Percentiles rank a stretch among this genome's conserved stretches.
These are phyloP conservation scores for Apodemus agrarius DNA, from an alignment of 2,797 vertebrate genomes.

Conservation along the genomic window DNA sequence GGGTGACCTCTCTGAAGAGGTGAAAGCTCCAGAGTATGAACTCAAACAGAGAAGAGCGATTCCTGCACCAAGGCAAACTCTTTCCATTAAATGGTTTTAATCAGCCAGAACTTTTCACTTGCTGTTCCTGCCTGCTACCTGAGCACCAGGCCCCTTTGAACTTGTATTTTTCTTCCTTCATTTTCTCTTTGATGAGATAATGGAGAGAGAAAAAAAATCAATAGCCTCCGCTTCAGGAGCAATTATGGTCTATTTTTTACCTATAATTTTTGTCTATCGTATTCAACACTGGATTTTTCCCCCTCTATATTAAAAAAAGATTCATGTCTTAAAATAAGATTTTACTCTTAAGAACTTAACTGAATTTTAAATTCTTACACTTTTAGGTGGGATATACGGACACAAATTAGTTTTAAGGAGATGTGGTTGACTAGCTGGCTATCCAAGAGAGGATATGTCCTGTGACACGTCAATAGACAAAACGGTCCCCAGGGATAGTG, in stretches of 20 bases:
- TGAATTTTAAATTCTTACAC: slow-evolving; percentile 51
- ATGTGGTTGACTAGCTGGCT: slow-evolving; percentile 7
- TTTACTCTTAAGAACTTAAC: slow-evolving; percentile 55
- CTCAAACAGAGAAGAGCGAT: slow-evolving; percentile 68
- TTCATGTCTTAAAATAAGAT: slow-evolving; percentile 41
- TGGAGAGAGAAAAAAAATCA: slow-evolving; percentile 70
- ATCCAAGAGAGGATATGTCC: not conserved
- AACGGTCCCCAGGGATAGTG: not conserved
- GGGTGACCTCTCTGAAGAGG: slow-evolving; percentile 42
- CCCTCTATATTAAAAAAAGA: slow-evolving; percentile 68
- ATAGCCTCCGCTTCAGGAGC: slow-evolving; percentile 59
- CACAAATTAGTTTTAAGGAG: slow-evolving; percentile 34
- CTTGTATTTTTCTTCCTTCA: slow-evolving; percentile 65
- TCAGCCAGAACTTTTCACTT: slow-evolving; percentile 64
- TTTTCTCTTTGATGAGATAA: slow-evolving; percentile 70
- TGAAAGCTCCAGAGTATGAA: slow-evolving; percentile 67
- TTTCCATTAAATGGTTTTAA: slow-evolving; percentile 71
- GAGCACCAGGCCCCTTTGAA: slow-evolving; percentile 53
- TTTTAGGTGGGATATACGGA: slow-evolving; percentile 11
- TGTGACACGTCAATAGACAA: not conserved
- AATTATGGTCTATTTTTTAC: slow-evolving; percentile 62
- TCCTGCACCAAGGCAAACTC: slow-evolving; percentile 57
- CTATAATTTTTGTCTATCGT: slow-evolving; percentile 38
- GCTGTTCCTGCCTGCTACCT: slow-evolving; percentile 62
- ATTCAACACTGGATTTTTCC: slow-evolving; percentile 33